phyloP scores from a whole-genome alignment of 2,888 invertebrate genomes.

The Drosophila koepferae region DNA sequence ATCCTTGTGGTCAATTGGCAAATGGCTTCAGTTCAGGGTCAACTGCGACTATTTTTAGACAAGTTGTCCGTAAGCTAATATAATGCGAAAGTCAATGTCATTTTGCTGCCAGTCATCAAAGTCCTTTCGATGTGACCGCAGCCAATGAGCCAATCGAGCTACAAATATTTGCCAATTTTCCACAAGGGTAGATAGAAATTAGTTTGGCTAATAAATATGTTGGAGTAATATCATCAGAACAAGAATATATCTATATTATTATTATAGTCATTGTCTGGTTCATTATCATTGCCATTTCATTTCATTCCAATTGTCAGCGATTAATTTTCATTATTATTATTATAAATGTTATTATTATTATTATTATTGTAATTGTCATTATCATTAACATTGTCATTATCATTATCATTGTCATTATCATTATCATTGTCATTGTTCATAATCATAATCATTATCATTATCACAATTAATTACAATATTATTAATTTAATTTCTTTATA shows the following conservation, averaged over 20 bases:
- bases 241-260: neutral
- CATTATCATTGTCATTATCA: neutral
- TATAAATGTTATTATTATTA: neutral
- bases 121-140: conserved; percentile 29
- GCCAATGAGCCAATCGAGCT: conserved; percentile 51
- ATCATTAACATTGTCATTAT: neutral
- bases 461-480: neutral
- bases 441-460: neutral
- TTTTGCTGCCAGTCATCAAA: conserved; percentile 44
- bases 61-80: conserved; percentile 47
- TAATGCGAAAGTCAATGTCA: conserved; percentile 20
- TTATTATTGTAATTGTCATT: neutral
- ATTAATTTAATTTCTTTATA: neutral
- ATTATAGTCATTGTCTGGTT: neutral
- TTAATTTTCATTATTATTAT: neutral
- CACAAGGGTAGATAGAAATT: neutral
- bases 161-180: conserved; percentile 59
- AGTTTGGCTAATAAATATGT: neutral
- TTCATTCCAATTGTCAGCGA: neutral
- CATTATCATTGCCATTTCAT: neutral
- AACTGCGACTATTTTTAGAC: conserved; percentile 46
- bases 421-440: neutral
- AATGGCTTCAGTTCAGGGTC: conserved; percentile 40
- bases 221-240: neutral
- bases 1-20: conserved; percentile 26